phyloP scores from a whole-genome alignment of 1,140 invertebrate species.

The Drosophila santomea region DNA sequence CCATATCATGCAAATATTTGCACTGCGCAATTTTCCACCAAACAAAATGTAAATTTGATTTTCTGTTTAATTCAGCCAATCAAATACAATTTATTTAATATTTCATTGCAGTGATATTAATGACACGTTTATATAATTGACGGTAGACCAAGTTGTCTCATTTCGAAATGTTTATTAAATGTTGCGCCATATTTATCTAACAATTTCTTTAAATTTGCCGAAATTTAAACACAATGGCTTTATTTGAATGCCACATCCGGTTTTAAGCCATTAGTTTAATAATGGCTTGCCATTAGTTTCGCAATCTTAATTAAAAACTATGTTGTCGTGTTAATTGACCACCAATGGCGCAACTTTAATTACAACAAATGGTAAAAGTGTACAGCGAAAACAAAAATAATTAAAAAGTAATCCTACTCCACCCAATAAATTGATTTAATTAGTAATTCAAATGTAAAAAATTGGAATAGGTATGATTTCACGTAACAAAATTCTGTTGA shows the following conservation, averaged over 20 bases:
- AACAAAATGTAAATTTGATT: conserved; percentile 43
- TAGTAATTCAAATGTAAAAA: conserved; percentile 29
- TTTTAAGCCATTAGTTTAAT: not conserved
- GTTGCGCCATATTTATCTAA: not conserved
- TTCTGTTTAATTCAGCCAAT: conserved; percentile 6
- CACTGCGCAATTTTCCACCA: conserved; percentile 31
- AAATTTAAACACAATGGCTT: too few species aligned
- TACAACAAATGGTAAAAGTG: conserved; percentile 15
- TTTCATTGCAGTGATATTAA: conserved; percentile 14
- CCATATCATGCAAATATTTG: conserved; percentile 75
- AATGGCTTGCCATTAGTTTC: not conserved
- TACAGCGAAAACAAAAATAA: conserved; percentile 2
- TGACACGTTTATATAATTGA: conserved; percentile 12
- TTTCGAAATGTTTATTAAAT: not conserved
- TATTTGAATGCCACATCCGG: not conserved
- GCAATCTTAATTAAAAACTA: conserved; percentile 1
- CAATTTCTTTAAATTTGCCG: not conserved
- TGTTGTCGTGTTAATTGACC: not conserved
- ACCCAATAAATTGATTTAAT: conserved; percentile 59
- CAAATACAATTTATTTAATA: conserved; percentile 29
- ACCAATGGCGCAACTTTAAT: not conserved
- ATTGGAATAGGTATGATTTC: conserved; percentile 4
- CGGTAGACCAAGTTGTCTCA: not conserved
- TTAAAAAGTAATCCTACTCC: conserved; percentile 7
- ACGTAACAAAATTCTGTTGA: conserved; percentile 20